Base-by-base conservation (phyloP, 2,797 vertebrate species). In the Pangasius mekongensis region DNA sequence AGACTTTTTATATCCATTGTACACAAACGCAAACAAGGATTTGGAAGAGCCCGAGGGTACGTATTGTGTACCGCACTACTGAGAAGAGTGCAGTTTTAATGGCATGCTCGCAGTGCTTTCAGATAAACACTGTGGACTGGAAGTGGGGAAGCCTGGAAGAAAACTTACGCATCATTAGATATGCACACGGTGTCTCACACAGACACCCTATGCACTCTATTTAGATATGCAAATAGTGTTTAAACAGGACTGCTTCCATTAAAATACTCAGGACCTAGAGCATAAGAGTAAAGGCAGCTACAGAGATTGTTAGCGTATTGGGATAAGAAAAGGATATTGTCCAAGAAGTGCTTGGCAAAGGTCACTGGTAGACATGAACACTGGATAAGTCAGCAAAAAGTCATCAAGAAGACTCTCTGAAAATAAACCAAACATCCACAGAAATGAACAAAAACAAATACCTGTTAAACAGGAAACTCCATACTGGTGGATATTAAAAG, bases 291-390 rank as follows among this genome's bases (percentile, higher is more conserved):
- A 33, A 49, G 52, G 1, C 22, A 83, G 33, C 6, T 43, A 62
- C 58, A 60, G 22, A 64, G 24, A 43, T 82, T 3, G 10, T 39
- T 62, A 43, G 22, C 5, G 1, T 43, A 47, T 60, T 16, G 39
- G 36, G 81, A 36, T 8, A 13, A 36, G 7, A 64, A 54, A 98
- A 99, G 98, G 98, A 99, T 99, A 99, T 99, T 99, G 97, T 93
- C 97, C 97, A 88, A 99, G 94, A 87, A 99, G 96, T 58, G 98
- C 98, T 94, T 99, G 98, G 92, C 98, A 99, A 93, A 99, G 95
- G 94, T 99, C 98, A 90, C 95, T 96, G 0, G 97, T 98, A 0
- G 98, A 98, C 98, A 99, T 99, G 95, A 99, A 98, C 88, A 99
- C 97, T 0, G 97, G 98, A 92, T 99, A 99, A 0, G 98, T 99